phyloP scores from a whole-genome alignment of 2,113 vertebrate genomes.

The Pagrus major region DNA sequence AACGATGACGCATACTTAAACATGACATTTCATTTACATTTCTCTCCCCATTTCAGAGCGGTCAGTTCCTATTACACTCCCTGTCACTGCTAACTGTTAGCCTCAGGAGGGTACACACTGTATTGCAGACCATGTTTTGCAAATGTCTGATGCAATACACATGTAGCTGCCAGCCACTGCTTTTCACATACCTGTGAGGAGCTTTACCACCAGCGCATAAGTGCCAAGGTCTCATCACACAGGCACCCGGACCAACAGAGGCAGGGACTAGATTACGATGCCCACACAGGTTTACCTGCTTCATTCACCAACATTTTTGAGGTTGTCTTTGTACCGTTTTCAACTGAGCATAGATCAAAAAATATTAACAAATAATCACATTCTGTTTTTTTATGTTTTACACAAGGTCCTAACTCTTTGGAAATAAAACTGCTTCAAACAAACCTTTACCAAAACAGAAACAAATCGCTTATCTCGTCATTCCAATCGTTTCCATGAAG shows the following conservation, averaged over 20 bases:
- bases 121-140: background rate
- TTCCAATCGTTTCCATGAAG: background rate
- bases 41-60: background rate
- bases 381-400: too few relatives aligned
- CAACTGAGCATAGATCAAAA: too few relatives aligned
- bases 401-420: too few relatives aligned
- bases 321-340: too few relatives aligned
- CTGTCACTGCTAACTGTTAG: background rate
- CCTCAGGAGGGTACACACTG: constrained; percentile 4
- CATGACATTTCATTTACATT: too few relatives aligned
- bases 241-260: background rate
- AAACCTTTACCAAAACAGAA: background rate
- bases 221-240: background rate
- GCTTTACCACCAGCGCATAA: background rate
- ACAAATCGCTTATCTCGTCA: background rate
- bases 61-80: background rate
- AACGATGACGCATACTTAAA: too few relatives aligned
- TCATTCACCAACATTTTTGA: background rate
- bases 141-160: constrained; percentile 17
- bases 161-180: background rate
- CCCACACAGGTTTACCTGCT: background rate
- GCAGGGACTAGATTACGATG: background rate
- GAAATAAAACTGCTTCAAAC: background rate
- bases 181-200: constrained; percentile 9
- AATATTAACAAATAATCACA: too few relatives aligned